Conservation (phyloP, 2,888 invertebrate species). For the Osmoderma eremita region DNA sequence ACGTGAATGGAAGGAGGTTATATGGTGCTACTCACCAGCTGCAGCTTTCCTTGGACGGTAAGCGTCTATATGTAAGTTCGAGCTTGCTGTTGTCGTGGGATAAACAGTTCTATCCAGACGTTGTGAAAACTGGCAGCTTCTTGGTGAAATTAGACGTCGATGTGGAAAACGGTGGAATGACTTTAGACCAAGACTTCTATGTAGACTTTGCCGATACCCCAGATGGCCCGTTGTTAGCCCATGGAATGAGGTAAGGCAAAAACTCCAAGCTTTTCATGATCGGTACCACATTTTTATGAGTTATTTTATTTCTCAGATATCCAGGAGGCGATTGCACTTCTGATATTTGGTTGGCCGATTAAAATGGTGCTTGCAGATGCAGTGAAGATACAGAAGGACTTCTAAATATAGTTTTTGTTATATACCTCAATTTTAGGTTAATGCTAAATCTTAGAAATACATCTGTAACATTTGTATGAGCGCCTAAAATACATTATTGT, state of each 20-base stretch:
- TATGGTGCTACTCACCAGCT: slow-evolving; percentile 96
- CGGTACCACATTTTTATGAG: slow-evolving; percentile 21
- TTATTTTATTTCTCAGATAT: slow-evolving; percentile 69
- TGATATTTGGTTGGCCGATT: slow-evolving; percentile 81
- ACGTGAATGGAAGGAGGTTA: slow-evolving; percentile 79
- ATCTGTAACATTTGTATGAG: too few species aligned
- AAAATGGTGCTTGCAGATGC: not conserved
- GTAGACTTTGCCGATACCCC: slow-evolving; percentile 92
- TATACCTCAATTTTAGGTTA: too few species aligned
- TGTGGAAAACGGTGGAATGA: slow-evolving; percentile 85
- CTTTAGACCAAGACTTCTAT: slow-evolving; percentile 84
- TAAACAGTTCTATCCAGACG: slow-evolving; percentile 91
- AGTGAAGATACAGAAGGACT: too few species aligned
- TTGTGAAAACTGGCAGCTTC: slow-evolving; percentile 75
- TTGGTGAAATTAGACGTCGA: slow-evolving; percentile 89
- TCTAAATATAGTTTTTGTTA: too few species aligned
- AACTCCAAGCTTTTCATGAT: too few species aligned
- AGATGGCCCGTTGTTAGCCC: slow-evolving; percentile 88
- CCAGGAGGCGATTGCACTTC: slow-evolving; percentile 98
- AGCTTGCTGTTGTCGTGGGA: slow-evolving; percentile 95
- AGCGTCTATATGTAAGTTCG: slow-evolving; percentile 89
- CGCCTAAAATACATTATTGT: too few species aligned
- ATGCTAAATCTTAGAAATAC: too few species aligned
- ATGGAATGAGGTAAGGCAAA: slow-evolving; percentile 92
- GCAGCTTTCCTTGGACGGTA: slow-evolving; percentile 95